Base-by-base conservation (phyloP, 2,888 invertebrate species). In the Eilema caniola region DNA sequence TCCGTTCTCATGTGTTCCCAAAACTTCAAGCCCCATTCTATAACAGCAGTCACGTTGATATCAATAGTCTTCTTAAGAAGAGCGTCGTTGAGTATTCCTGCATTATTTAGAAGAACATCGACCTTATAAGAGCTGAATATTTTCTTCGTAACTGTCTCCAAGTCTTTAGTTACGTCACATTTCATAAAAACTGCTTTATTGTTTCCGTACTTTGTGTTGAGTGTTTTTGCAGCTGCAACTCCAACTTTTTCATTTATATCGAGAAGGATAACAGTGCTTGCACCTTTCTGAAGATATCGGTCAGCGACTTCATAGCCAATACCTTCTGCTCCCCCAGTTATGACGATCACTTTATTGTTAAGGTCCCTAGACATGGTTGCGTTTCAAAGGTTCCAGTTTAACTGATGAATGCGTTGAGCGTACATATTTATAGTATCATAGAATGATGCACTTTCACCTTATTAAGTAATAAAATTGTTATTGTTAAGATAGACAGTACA, bases 301-400 rank as follows among this genome's bases (percentile, higher is more conserved):
- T 90, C 89, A 2, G 92, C 93, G 69, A 93, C 95, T 70, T 88
- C 89, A 37, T 89, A 89, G 1, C 96, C 96, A 66, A 96, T 95
- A 0, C 96, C 96, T 23, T 88, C 88, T 0, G 96, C 96, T 25
- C 93, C 96, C 0, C 96, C 96, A 1, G 96, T 96, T 23, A 96
- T 79, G 0, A 88, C 83, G 7, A 86, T 77, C 1, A 84, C 78
- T 79, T 83, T 85, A 31, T 88, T 83, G 67, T 80, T 78, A 0
- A 86, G 63, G 4, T 74, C 69, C 57, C 62, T 74, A 5, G 66
- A 65, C 84, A 86, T 84, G 14, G 33, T 69, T 25, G 41, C 41
- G 41, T n/a, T 37, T 33, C 2, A 31, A n/a, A 16, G n/a, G 33
- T 31, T 20, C n/a, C 5, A n/a, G 11, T 16, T 33, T 16, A 33